Percentiles rank a stretch among this genome's conserved stretches.
Conservation (phyloP, 1,140 invertebrate species). For the Adelges cooleyi region DNA sequence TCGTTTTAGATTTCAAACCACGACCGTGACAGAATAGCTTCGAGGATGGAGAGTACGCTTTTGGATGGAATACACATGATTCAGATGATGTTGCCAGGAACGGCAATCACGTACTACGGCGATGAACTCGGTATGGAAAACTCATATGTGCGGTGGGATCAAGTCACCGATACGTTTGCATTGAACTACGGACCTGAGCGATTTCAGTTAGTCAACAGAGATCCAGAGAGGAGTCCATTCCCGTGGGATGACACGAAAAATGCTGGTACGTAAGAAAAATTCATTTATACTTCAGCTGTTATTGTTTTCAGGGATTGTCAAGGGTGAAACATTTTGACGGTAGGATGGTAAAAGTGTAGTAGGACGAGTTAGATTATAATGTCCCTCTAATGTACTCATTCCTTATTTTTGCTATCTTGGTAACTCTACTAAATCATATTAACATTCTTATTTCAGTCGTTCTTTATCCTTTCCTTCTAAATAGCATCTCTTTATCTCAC, state of each 20-base stretch:
- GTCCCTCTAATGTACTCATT: too few relatives aligned
- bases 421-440: too few relatives aligned
- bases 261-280: slow-evolving; percentile 41
- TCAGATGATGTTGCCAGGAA: slow-evolving; percentile 54
- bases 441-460: too few relatives aligned
- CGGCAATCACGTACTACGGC: slow-evolving; percentile 63
- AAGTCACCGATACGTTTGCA: slow-evolving; percentile 41
- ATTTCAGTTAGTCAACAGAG: slow-evolving; percentile 43
- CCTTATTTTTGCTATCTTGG: too few relatives aligned
- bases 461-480: too few relatives aligned
- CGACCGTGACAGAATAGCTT: slow-evolving; percentile 47
- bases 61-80: slow-evolving; percentile 56
- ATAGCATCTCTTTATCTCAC: too few relatives aligned
- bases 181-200: slow-evolving; percentile 38
- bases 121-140: slow-evolving; percentile 68
- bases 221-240: slow-evolving; percentile 58
- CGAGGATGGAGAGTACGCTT: slow-evolving; percentile 45
- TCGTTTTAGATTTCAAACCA: slow-evolving; percentile 40
- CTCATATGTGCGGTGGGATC: slow-evolving; percentile 44
- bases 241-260: slow-evolving; percentile 53
- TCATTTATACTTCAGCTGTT: too few relatives aligned
- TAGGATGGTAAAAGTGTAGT: too few relatives aligned
- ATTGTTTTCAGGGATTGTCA: too few relatives aligned
- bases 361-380: too few relatives aligned
- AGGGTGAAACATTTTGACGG: too few relatives aligned